These are phyloP conservation scores for Lagorchestes hirsutus DNA, from an alignment of 2,797 vertebrate genomes.

Conservation along the genomic window DNA sequence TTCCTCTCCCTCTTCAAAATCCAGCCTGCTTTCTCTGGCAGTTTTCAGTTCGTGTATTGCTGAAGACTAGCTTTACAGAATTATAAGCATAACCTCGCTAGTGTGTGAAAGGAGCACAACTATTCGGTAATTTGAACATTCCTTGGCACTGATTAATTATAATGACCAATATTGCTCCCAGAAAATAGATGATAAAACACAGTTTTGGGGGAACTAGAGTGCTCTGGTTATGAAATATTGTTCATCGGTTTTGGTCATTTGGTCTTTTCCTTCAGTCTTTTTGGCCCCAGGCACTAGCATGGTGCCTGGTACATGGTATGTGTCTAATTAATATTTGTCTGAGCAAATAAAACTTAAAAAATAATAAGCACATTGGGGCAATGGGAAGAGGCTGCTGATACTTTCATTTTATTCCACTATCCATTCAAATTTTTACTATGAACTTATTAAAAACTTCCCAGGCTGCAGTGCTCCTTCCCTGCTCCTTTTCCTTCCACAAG, in stretches of 20 bases:
- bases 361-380: background rate
- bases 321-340: background rate
- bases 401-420: background rate
- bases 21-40: background rate
- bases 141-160: background rate
- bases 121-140: background rate
- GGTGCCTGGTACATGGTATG: too few relatives aligned
- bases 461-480: too few relatives aligned
- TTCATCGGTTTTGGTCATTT: background rate
- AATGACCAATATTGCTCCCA: background rate
- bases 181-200: background rate
- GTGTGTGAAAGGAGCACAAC: background rate
- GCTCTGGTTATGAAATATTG: background rate
- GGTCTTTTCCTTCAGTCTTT: background rate
- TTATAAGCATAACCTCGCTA: background rate
- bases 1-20: background rate
- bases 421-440: too few relatives aligned
- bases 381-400: background rate
- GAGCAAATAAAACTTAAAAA: background rate
- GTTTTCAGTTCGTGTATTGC: background rate
- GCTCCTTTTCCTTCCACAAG: too few relatives aligned
- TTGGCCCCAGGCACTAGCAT: background rate
- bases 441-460: too few relatives aligned
- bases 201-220: background rate
- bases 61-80: background rate